Percentiles rank a stretch among this genome's conserved stretches.
Evolutionary conservation across 2,113 vertebrate species (phyloP).

Genomic region (Hypomesus transpacificus): DNA sequence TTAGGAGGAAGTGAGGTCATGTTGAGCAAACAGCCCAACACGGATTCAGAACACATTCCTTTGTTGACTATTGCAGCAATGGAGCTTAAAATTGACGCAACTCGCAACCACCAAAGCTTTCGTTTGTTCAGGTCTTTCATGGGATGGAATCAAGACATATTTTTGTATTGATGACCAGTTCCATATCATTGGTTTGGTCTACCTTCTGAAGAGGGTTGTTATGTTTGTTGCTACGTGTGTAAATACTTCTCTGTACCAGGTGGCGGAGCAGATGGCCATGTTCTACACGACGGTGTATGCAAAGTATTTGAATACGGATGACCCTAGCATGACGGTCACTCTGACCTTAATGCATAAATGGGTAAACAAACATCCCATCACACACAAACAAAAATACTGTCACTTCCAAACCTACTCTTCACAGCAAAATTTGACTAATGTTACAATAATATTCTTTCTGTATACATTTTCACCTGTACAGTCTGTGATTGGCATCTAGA

Average conservation of each 20-base stretch:
- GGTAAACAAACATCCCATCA: constrained; percentile 26
- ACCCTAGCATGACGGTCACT: constrained; percentile 34
- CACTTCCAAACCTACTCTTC: too few species aligned
- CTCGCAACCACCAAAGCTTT: too few species aligned
- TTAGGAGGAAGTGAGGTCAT: too few species aligned
- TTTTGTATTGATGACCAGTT: too few species aligned
- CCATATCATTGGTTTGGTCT: too few species aligned
- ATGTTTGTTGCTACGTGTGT: too few species aligned
- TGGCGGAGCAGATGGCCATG: rapidly evolving
- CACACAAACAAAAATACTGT: neutral
- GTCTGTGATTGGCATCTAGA: neutral
- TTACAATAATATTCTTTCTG: too few species aligned
- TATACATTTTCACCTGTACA: neutral
- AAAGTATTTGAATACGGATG: constrained; percentile 8
- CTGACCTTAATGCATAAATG: constrained; percentile 49
- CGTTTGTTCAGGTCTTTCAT: too few species aligned
- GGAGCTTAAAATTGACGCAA: neutral
- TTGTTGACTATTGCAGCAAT: neutral
- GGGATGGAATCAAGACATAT: too few species aligned
- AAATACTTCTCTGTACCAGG: constrained; percentile 32
- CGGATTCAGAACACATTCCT: neutral
- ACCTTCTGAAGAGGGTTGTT: too few species aligned
- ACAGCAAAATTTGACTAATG: neutral
- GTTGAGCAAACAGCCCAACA: neutral
- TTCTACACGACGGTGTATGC: constrained; percentile 50